phyloP scores from a whole-genome alignment of 2,113 vertebrate species.

The Pithys albifrons region DNA sequence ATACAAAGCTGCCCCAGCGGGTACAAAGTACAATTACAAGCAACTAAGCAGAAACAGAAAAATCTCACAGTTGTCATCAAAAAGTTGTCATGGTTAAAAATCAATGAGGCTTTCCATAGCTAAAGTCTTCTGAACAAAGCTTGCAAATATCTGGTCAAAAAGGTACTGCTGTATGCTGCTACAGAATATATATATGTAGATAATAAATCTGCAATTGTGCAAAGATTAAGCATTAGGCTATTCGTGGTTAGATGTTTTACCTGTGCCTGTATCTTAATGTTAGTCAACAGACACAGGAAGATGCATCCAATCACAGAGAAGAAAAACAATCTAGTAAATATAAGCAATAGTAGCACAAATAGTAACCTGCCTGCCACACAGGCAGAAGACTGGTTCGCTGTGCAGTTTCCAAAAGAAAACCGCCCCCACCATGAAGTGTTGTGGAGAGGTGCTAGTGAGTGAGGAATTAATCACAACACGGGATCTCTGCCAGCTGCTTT shows the following conservation, averaged over 20 bases:
- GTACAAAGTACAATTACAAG: conserved; percentile 14
- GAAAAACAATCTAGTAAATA: not conserved
- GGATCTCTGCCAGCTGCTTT: conserved; percentile 43
- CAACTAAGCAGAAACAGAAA: conserved; percentile 38
- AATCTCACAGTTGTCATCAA: conserved; percentile 17
- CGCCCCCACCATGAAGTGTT: not conserved
- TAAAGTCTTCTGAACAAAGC: not conserved
- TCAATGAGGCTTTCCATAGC: not conserved
- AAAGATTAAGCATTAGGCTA: not conserved
- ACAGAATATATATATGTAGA: not conserved
- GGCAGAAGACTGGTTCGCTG: not conserved
- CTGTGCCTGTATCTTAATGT: not conserved
- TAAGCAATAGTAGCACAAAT: not conserved
- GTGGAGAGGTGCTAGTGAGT: not conserved
- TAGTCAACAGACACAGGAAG: not conserved
- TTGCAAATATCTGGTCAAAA: not conserved
- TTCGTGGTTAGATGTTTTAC: not conserved
- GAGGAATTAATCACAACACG: conserved; percentile 34
- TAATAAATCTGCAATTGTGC: not conserved
- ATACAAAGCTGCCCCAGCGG: not conserved
- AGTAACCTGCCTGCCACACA: not conserved
- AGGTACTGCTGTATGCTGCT: not conserved
- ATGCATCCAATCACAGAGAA: not conserved
- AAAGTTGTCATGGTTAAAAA: conserved; percentile 29
- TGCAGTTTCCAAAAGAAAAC: not conserved